Conservation (phyloP, 2,797 vertebrate genomes). For the Melanotaenia parkinsoni region DNA sequence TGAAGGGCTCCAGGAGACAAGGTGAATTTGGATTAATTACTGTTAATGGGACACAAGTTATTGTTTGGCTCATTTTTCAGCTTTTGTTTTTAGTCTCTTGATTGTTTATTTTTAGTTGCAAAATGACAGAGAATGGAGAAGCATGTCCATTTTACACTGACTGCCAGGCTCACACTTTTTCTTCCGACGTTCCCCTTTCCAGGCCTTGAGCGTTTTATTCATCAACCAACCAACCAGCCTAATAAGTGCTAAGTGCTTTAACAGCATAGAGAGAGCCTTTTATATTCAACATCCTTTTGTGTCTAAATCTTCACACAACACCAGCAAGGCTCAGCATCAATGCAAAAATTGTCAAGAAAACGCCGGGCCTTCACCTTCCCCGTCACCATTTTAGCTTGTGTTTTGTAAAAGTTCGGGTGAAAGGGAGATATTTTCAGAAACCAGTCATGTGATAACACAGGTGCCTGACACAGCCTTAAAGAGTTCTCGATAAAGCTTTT, state of each 20-base stretch:
- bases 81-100: slow-evolving; percentile 18
- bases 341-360: slow-evolving; percentile 41
- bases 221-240: slow-evolving; percentile 34
- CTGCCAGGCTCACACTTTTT: slow-evolving; percentile 32
- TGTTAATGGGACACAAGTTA: slow-evolving; percentile 3
- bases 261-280: slow-evolving; percentile 43
- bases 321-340: slow-evolving; percentile 28
- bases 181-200: slow-evolving; percentile 30
- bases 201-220: slow-evolving; percentile 59
- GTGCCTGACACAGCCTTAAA: slow-evolving; percentile 41
- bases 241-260: slow-evolving; percentile 55
- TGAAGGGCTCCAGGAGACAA: slow-evolving; percentile 16
- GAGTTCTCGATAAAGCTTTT: slow-evolving; percentile 85
- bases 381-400: neutral
- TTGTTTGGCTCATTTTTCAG: slow-evolving; percentile 26
- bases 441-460: slow-evolving; percentile 41
- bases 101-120: neutral
- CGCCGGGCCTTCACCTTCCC: slow-evolving; percentile 34
- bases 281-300: slow-evolving; percentile 37
- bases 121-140: slow-evolving; percentile 34
- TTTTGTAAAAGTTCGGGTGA: slow-evolving; percentile 18
- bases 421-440: slow-evolving; percentile 42
- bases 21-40: slow-evolving; percentile 25
- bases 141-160: slow-evolving; percentile 24
- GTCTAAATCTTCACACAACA: slow-evolving; percentile 35